These are phyloP conservation scores for Orgyia antiqua DNA, from an alignment of 2,888 invertebrate species.

Conservation along the genomic window DNA sequence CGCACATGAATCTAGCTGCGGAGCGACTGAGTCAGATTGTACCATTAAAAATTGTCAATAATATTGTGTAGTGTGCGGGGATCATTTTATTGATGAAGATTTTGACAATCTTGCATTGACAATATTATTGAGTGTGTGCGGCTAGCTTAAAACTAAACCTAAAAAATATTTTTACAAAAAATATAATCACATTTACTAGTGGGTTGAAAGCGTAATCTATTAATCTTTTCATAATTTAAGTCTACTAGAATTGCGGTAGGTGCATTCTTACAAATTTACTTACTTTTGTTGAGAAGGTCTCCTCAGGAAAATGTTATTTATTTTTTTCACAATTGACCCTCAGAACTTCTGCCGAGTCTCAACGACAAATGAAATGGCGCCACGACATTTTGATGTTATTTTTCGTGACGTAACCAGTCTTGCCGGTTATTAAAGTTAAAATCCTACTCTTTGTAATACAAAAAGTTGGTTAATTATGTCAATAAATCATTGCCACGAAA, in stretches of 20 bases:
- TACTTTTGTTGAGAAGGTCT: slow-evolving; percentile 12
- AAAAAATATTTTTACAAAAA: slow-evolving; percentile 10
- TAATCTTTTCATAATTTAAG: slow-evolving; percentile 10
- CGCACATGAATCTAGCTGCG: too few relatives aligned
- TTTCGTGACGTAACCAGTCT: slow-evolving; percentile 7
- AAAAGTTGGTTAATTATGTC: not conserved
- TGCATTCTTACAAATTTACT: slow-evolving; percentile 10
- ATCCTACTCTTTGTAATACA: slow-evolving; percentile 5
- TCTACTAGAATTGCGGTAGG: slow-evolving; percentile 8
- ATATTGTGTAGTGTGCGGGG: too few relatives aligned
- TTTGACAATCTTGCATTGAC: too few relatives aligned
- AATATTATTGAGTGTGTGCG: too few relatives aligned
- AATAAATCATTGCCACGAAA: too few relatives aligned
- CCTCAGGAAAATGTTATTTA: slow-evolving; percentile 3
- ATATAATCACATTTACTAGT: slow-evolving; percentile 8
- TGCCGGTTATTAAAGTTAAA: slow-evolving; percentile 8
- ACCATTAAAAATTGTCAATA: too few relatives aligned
- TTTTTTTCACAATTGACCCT: slow-evolving; percentile 3
- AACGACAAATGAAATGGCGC: slow-evolving; percentile 6
- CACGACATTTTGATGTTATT: slow-evolving; percentile 8
- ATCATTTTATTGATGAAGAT: too few relatives aligned
- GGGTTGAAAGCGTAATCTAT: slow-evolving; percentile 13
- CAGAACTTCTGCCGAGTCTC: slow-evolving; percentile 3
- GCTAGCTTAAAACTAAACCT: too few relatives aligned
- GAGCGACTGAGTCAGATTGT: too few relatives aligned